These are phyloP conservation scores for Dermolepida albohirtum DNA, from an alignment of 2,888 invertebrate genomes.

Conservation along the genomic window DNA sequence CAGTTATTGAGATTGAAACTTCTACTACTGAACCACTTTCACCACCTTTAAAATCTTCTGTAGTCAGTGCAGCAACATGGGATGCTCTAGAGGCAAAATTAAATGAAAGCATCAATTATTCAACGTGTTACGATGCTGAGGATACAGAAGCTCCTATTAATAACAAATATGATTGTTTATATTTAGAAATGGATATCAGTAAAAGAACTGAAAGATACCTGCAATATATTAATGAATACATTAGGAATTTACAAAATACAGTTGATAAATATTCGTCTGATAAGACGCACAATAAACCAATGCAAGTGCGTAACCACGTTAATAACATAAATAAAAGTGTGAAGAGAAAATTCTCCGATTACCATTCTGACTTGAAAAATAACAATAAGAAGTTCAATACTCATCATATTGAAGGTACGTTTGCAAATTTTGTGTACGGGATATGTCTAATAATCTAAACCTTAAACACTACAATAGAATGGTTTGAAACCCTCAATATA, in stretches of 20 bases:
- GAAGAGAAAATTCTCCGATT: slow-evolving; percentile 38
- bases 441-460: too few species aligned
- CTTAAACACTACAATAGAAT: too few species aligned
- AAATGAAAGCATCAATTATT: slow-evolving; percentile 53
- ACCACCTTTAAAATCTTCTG: slow-evolving; percentile 48
- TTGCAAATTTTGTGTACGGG: too few species aligned
- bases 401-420: slow-evolving; percentile 44
- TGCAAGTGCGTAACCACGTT: background rate
- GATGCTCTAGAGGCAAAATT: slow-evolving; percentile 62
- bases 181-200: slow-evolving; percentile 42
- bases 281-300: background rate
- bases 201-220: slow-evolving; percentile 44
- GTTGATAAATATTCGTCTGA: background rate
- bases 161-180: slow-evolving; percentile 44
- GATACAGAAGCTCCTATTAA: background rate
- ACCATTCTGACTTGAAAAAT: slow-evolving; percentile 37
- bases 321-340: slow-evolving; percentile 18
- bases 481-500: too few species aligned
- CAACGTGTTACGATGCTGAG: slow-evolving; percentile 27
- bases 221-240: slow-evolving; percentile 35
- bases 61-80: slow-evolving; percentile 61
- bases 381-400: slow-evolving; percentile 45
- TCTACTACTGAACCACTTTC: slow-evolving; percentile 36
- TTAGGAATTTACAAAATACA: slow-evolving; percentile 27
- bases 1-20: background rate